A percentile compares a stretch with the other conserved stretches of the same genome.
Evolutionary conservation across 2,888 invertebrate genomes (phyloP).

Genomic region (Eupithecia abbreviata): DNA sequence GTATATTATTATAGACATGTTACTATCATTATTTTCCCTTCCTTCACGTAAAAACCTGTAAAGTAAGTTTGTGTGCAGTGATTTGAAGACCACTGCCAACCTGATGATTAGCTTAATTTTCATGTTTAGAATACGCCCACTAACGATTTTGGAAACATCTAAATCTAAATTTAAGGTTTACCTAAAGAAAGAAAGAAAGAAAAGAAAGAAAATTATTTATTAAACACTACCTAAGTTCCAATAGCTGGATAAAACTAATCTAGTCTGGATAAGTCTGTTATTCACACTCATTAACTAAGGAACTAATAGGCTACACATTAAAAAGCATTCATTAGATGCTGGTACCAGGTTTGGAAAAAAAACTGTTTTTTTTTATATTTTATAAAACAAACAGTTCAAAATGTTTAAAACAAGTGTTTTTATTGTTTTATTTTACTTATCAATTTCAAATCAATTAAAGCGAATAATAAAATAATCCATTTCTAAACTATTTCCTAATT

Average conservation of each 20-base stretch:
- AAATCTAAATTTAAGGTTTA: background rate
- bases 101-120: background rate
- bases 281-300: background rate
- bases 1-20: conserved; percentile 29
- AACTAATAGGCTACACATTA: too few relatives aligned
- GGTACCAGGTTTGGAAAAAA: too few relatives aligned
- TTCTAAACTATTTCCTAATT: too few relatives aligned
- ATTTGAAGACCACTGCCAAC: background rate
- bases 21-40: background rate
- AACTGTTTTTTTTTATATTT: too few relatives aligned
- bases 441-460: too few relatives aligned
- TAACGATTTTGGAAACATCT: background rate
- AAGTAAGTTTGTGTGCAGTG: background rate
- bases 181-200: too few relatives aligned
- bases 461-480: too few relatives aligned
- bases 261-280: background rate
- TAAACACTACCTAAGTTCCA: too few relatives aligned
- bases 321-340: background rate
- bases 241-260: background rate
- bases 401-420: too few relatives aligned
- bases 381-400: too few relatives aligned
- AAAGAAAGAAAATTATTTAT: too few relatives aligned
- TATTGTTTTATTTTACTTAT: too few relatives aligned
- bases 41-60: background rate
- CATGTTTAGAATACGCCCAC: background rate